Evolutionary conservation across 2,797 vertebrate species (phyloP).

Genomic region (Garrulus glandarius): DNA sequence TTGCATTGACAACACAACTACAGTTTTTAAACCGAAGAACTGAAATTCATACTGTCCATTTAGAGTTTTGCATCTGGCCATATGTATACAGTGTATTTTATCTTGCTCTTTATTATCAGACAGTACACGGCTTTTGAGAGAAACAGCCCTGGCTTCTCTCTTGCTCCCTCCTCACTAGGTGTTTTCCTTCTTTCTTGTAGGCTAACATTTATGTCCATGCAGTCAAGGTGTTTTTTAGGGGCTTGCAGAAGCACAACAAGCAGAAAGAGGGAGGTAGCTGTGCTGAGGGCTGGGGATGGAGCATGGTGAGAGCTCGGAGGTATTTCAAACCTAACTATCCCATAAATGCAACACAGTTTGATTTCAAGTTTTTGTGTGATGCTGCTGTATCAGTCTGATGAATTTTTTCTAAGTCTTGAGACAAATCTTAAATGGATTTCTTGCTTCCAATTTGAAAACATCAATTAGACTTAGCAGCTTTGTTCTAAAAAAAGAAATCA

Average conservation of each 20-base stretch:
- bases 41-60: background rate
- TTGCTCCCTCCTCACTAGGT: background rate
- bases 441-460: background rate
- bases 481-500: background rate
- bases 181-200: background rate
- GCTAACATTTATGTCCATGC: background rate
- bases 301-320: accelerated
- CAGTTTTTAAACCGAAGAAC: background rate
- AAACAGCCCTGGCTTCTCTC: background rate
- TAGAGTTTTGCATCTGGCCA: background rate
- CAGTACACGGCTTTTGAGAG: background rate
- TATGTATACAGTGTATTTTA: background rate
- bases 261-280: background rate
- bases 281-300: background rate
- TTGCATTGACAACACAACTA: background rate
- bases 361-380: background rate
- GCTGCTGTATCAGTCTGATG: background rate
- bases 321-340: background rate
- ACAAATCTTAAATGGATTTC: background rate
- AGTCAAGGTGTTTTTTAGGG: background rate
- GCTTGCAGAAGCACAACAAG: background rate
- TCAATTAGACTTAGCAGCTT: background rate
- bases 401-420: background rate
- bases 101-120: background rate
- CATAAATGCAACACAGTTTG: background rate